These are phyloP conservation scores for Hippolais icterina DNA, from an alignment of 2,113 vertebrate genomes.

Conservation along the genomic window DNA sequence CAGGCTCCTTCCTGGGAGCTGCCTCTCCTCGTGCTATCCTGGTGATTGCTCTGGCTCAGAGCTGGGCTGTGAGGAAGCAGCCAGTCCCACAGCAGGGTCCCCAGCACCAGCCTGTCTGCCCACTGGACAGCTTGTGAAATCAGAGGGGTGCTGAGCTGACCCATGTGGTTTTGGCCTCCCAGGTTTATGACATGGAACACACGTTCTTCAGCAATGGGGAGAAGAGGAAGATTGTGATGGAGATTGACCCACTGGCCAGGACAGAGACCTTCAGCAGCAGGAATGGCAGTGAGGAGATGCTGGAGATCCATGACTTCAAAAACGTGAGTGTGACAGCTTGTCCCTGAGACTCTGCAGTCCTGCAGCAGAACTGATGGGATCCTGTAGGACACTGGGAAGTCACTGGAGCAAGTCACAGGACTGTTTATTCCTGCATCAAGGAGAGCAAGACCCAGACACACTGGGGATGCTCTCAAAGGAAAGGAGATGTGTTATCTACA, in stretches of 20 bases:
- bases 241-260: slow-evolving; percentile 84
- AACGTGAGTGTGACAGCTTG: slow-evolving; percentile 78
- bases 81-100: fast-evolving
- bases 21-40: not conserved
- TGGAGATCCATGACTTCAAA: slow-evolving; percentile 96
- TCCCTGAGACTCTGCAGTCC: not conserved
- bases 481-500: not conserved
- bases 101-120: not conserved
- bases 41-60: not conserved
- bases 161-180: not conserved
- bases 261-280: slow-evolving; percentile 88
- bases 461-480: not conserved
- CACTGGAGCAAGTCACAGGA: not conserved
- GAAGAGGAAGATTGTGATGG: slow-evolving; percentile 87
- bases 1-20: not conserved
- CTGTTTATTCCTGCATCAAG: not conserved
- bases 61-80: not conserved
- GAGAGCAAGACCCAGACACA: not conserved
- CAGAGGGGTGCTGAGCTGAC: not conserved
- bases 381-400: not conserved
- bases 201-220: slow-evolving; percentile 79
- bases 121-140: fast-evolving
- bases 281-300: slow-evolving; percentile 86
- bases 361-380: not conserved
- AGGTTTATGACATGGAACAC: slow-evolving; percentile 86